These are phyloP conservation scores for Epizoanthus ramosus DNA, from an alignment of 92 coral and sea anemone species.

Conservation along the genomic window DNA sequence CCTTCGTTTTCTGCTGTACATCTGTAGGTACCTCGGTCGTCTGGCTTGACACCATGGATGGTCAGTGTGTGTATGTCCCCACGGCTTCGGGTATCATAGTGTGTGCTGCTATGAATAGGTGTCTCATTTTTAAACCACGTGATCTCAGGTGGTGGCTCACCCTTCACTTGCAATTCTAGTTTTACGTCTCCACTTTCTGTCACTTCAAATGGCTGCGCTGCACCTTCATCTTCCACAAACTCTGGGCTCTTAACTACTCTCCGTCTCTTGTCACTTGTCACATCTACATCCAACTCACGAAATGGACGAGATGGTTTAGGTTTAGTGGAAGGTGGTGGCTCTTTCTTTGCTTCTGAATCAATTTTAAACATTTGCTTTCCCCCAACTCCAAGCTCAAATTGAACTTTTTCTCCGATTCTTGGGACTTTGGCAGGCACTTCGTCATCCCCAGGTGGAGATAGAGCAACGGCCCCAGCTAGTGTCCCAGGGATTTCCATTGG, in stretches of 20 bases:
- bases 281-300: background rate
- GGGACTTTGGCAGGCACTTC: constrained; percentile 42
- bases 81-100: constrained; percentile 47
- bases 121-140: constrained; percentile 54
- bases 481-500: constrained; percentile 39
- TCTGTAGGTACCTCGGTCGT: constrained; percentile 71
- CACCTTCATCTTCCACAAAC: constrained; percentile 42
- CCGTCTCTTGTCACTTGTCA: constrained; percentile 22
- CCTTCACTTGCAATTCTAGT: constrained; percentile 54
- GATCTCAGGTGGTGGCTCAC: constrained; percentile 50
- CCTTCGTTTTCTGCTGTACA: constrained; percentile 57
- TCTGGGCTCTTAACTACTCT: constrained; percentile 28
- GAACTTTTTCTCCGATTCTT: constrained; percentile 33
- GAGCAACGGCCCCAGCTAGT: constrained; percentile 12
- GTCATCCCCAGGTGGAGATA: constrained; percentile 8
- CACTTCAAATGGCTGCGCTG: constrained; percentile 40
- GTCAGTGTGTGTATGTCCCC: constrained; percentile 69
- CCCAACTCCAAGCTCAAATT: constrained; percentile 37
- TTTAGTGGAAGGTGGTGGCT: constrained; percentile 13
- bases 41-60: constrained; percentile 73
- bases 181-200: constrained; percentile 50
- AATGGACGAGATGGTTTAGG: constrained; percentile 26
- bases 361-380: constrained; percentile 48
- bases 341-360: constrained; percentile 57
- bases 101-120: constrained; percentile 36